A percentile compares a stretch with the other conserved stretches of the same genome.
phyloP scores from a whole-genome alignment of 2,113 vertebrate genomes.

The Chaetodon trifascialis region DNA sequence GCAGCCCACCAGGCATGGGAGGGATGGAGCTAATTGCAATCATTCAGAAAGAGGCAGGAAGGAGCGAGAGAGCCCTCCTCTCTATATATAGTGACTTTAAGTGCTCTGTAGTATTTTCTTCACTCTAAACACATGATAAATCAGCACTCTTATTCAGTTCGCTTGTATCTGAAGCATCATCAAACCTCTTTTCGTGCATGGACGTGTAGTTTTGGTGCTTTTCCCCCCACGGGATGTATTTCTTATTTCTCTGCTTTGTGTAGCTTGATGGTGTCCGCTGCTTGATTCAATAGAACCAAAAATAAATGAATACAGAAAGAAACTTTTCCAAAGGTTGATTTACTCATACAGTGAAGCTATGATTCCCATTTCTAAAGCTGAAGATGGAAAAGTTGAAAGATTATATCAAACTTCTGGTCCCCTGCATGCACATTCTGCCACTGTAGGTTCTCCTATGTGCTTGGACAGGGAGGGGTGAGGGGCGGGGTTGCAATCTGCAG shows the following conservation, averaged over 20 bases:
- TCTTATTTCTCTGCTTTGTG: not conserved
- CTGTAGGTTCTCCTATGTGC: too few relatives aligned
- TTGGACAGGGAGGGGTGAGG: too few relatives aligned
- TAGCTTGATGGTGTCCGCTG: not conserved
- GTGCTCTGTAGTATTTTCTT: constrained; percentile 11
- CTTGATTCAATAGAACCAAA: not conserved
- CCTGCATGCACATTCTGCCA: not conserved
- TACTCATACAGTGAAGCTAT: not conserved
- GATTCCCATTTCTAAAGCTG: not conserved
- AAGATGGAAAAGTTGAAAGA: not conserved
- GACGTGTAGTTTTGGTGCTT: not conserved
- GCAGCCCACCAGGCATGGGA: constrained; percentile 13
- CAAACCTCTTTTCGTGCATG: not conserved
- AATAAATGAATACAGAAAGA: not conserved
- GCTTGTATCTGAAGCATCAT: not conserved
- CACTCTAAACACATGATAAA: constrained; percentile 9
- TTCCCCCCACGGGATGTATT: not conserved
- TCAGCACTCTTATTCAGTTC: not conserved
- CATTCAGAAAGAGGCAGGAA: constrained; percentile 20
- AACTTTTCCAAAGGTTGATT: not conserved
- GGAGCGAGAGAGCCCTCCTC: not conserved
- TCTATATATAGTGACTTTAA: not conserved
- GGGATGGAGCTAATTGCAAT: constrained; percentile 42
- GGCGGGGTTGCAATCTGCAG: too few relatives aligned
- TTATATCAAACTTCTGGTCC: not conserved